Evolutionary conservation across 2,888 invertebrate species (phyloP).

Genomic region (Caenorhabditis doughertyi): DNA sequence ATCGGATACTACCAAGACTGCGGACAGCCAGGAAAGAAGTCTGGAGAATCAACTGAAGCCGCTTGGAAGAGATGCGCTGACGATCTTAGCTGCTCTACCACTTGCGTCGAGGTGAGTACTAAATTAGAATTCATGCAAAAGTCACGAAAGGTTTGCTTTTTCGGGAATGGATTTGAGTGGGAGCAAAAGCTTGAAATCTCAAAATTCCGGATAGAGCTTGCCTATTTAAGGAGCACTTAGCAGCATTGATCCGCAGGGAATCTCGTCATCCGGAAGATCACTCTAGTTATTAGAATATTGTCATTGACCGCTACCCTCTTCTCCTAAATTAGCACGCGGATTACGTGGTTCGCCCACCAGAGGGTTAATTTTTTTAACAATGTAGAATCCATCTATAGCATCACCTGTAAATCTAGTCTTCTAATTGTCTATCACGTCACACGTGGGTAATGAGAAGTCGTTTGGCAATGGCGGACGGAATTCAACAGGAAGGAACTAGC

Average conservation of each 20-base stretch:
- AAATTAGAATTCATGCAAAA: conserved; percentile 11
- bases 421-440: conserved; percentile 53
- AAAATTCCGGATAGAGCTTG: conserved; percentile 26
- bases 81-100: conserved; percentile 67
- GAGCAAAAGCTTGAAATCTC: conserved; percentile 19
- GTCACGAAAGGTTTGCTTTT: background rate
- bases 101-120: conserved; percentile 65
- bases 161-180: conserved; percentile 24
- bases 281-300: conserved; percentile 5
- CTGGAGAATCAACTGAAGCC: conserved; percentile 63
- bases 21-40: conserved; percentile 67
- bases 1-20: conserved; percentile 82
- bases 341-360: conserved; percentile 57
- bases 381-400: background rate
- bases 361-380: background rate
- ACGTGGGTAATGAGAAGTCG: conserved; percentile 1
- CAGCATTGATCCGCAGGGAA: conserved; percentile 32
- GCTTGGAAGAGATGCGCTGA: conserved; percentile 73
- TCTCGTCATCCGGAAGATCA: conserved; percentile 43
- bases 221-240: background rate
- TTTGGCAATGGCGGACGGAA: too few species aligned
- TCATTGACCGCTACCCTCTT: background rate
- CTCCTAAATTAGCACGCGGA: conserved; percentile 22
- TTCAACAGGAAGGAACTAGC: conserved; percentile 30
- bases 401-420: background rate